phyloP scores from a whole-genome alignment of 2,888 invertebrate species.

The Anodontia alba region DNA sequence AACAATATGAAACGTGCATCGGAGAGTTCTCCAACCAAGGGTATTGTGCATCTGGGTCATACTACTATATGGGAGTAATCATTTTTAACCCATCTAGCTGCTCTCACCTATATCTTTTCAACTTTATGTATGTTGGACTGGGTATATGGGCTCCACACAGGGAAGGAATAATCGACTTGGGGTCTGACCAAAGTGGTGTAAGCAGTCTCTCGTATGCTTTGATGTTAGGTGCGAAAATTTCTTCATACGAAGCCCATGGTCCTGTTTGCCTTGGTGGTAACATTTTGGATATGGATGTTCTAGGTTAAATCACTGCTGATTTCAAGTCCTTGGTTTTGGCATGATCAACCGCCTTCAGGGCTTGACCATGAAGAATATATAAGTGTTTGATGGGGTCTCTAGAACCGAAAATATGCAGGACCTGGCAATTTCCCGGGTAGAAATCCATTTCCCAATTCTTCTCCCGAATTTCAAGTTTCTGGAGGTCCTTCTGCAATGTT shows the following conservation, averaged over 20 bases:
- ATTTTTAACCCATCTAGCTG: neutral
- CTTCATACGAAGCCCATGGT: slow-evolving; percentile 21
- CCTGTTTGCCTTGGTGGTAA: slow-evolving; percentile 18
- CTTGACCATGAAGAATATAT: slow-evolving; percentile 17
- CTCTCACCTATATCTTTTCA: slow-evolving; percentile 3
- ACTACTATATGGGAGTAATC: neutral
- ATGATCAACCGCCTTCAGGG: neutral
- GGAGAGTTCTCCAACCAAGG: slow-evolving; percentile 14
- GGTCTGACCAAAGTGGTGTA: slow-evolving; percentile 18
- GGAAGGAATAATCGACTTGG: slow-evolving; percentile 18
- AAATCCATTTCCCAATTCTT: slow-evolving; percentile 9
- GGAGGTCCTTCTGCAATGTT: neutral
- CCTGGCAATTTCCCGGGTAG: slow-evolving; percentile 21
- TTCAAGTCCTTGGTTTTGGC: slow-evolving; percentile 11
- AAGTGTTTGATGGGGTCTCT: neutral
- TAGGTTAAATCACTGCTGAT: slow-evolving; percentile 9
- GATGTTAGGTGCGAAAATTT: slow-evolving; percentile 16
- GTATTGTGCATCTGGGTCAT: slow-evolving; percentile 6
- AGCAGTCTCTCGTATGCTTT: slow-evolving; percentile 1
- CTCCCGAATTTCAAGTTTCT: neutral
- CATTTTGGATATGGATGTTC: slow-evolving; percentile 17
- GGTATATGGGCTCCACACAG: slow-evolving; percentile 20
- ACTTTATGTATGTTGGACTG: neutral
- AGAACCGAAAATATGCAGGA: slow-evolving; percentile 11
- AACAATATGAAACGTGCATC: slow-evolving; percentile 12